Conservation (phyloP, 1,140 invertebrate species). For the Philotrypesis tridentata region DNA sequence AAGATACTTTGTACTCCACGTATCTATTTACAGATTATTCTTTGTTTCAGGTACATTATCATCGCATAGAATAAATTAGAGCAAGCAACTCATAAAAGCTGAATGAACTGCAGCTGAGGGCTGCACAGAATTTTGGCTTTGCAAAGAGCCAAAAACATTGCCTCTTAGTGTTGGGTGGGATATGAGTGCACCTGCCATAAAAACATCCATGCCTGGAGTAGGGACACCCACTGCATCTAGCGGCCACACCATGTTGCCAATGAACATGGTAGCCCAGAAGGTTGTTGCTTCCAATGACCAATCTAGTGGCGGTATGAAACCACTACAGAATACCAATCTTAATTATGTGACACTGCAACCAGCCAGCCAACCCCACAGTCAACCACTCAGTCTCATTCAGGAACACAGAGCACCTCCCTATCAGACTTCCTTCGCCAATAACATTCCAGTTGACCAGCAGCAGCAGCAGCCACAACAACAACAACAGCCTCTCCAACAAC, state of each 20-base stretch:
- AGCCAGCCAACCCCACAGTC: constrained; percentile 68
- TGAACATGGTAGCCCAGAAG: constrained; percentile 71
- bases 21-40: too few species aligned
- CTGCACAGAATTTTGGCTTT: constrained; percentile 44
- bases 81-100: neutral
- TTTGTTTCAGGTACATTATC: constrained; percentile 15
- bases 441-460: constrained; percentile 57
- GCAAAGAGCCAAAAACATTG: constrained; percentile 36
- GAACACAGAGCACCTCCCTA: constrained; percentile 68
- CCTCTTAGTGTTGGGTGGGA: neutral
- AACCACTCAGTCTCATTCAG: constrained; percentile 66
- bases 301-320: constrained; percentile 63
- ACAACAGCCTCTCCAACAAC: constrained; percentile 13
- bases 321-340: constrained; percentile 61
- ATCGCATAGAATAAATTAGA: neutral
- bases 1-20: neutral
- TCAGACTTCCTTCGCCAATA: constrained; percentile 60
- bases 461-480: constrained; percentile 40
- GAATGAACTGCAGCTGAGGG: constrained; percentile 39
- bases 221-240: constrained; percentile 61
- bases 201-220: constrained; percentile 67
- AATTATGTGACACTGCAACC: constrained; percentile 69
- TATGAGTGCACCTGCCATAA: constrained; percentile 67
- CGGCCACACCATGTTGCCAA: constrained; percentile 69
- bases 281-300: constrained; percentile 66